Conservation (phyloP, 2,888 invertebrate species). For the Thalpophila matura region DNA sequence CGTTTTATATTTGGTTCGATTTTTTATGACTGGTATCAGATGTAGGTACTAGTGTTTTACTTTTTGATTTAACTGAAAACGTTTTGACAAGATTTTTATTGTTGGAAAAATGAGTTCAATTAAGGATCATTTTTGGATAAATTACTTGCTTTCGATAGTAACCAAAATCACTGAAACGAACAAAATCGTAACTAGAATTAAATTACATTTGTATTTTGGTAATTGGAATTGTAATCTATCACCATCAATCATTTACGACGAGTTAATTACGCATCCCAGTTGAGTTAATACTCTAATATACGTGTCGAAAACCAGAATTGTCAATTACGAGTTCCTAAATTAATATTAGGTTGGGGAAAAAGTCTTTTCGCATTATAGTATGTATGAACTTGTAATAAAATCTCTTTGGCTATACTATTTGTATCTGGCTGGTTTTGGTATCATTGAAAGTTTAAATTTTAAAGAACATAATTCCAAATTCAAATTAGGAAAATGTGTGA, state of each 20-base stretch:
- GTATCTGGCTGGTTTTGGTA: too few species aligned
- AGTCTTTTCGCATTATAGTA: too few species aligned
- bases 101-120: not conserved
- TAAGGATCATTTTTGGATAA: not conserved
- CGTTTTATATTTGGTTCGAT: too few species aligned
- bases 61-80: not conserved
- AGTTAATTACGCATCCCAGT: slow-evolving; percentile 52
- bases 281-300: slow-evolving; percentile 33
- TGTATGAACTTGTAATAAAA: too few species aligned
- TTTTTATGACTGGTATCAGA: too few species aligned
- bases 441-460: too few species aligned
- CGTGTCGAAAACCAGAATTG: slow-evolving; percentile 1
- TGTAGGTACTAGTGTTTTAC: not conserved
- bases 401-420: too few species aligned
- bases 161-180: not conserved
- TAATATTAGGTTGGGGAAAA: too few species aligned
- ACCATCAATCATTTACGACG: slow-evolving; percentile 56
- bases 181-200: slow-evolving; percentile 17
- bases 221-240: slow-evolving; percentile 50
- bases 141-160: not conserved
- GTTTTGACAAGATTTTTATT: not conserved
- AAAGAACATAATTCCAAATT: too few species aligned
- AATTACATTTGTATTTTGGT: slow-evolving; percentile 31
- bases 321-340: slow-evolving; percentile 19
- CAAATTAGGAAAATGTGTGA: too few species aligned